These are phyloP conservation scores for Xiphophorus birchmanni DNA, from an alignment of 2,797 vertebrate species.

Conservation along the genomic window DNA sequence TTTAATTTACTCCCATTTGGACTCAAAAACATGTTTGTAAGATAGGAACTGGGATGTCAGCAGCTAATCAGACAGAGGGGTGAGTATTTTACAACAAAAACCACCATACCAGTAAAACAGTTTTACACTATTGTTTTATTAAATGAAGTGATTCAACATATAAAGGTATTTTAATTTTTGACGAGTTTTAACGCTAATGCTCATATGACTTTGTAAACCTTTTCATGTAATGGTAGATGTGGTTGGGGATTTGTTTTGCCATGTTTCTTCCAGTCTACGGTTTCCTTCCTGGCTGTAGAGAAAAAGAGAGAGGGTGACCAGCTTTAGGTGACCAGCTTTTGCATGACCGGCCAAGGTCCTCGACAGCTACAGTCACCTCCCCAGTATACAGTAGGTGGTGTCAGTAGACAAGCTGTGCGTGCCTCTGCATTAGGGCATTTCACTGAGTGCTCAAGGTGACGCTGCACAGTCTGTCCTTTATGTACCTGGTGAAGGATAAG, in stretches of 20 bases:
- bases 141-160: no score
- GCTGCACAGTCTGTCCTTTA: constrained; percentile 12
- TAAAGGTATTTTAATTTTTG: no score
- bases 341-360: constrained; percentile 23
- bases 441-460: constrained; percentile 38
- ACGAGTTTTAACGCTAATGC: no score
- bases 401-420: constrained; percentile 46
- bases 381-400: constrained; percentile 32
- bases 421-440: constrained; percentile 30
- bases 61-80: no score
- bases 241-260: neutral
- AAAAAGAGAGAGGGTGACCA: neutral
- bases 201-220: neutral
- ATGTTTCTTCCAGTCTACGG: constrained; percentile 3
- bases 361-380: constrained; percentile 64
- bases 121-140: no score
- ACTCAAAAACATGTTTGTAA: no score
- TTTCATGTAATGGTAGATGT: neutral
- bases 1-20: no score
- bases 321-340: constrained; percentile 25
- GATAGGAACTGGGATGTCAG: no score
- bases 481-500: neutral
- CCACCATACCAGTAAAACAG: no score
- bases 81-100: no score
- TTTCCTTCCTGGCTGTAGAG: constrained; percentile 26